phyloP scores from a whole-genome alignment of 1,140 invertebrate genomes.

The Brachionus manjavacas region DNA sequence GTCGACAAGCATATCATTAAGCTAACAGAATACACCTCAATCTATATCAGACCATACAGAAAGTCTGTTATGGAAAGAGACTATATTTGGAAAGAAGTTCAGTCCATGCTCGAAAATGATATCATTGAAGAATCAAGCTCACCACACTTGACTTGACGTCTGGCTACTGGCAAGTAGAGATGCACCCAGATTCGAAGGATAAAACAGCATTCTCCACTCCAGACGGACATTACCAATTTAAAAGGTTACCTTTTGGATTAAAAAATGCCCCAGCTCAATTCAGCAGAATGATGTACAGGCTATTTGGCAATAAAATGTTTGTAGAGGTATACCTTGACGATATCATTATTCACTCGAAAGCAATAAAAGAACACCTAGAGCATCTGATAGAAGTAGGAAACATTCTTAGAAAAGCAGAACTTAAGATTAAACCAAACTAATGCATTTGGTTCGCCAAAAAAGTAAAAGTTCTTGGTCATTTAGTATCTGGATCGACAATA shows the following conservation, averaged over 20 bases:
- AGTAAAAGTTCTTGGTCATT: slow-evolving; percentile 43
- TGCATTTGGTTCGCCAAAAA: slow-evolving; percentile 44
- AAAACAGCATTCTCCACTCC: slow-evolving; percentile 47
- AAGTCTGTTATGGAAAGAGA: too few species aligned
- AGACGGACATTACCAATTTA: slow-evolving; percentile 45
- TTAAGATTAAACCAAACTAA: slow-evolving; percentile 13
- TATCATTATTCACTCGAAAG: background rate
- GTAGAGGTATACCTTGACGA: slow-evolving; percentile 40
- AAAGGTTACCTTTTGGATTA: slow-evolving; percentile 45
- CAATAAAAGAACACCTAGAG: background rate
- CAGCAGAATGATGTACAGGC: background rate
- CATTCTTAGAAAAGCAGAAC: slow-evolving; percentile 45
- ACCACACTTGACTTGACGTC: slow-evolving; percentile 7
- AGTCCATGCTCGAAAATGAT: too few species aligned
- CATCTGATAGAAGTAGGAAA: slow-evolving; percentile 5
- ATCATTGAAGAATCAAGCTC: too few species aligned
- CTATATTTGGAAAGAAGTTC: too few species aligned
- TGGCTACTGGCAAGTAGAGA: slow-evolving; percentile 45
- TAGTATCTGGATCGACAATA: slow-evolving; percentile 42
- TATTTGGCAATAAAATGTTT: background rate
- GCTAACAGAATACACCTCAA: too few species aligned
- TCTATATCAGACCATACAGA: too few species aligned
- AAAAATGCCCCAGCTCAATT: slow-evolving; percentile 45
- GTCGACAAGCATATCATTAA: too few species aligned
- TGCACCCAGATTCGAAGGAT: slow-evolving; percentile 42